Conservation (phyloP, 2,113 vertebrate genomes). For the Theristicus caerulescens region DNA sequence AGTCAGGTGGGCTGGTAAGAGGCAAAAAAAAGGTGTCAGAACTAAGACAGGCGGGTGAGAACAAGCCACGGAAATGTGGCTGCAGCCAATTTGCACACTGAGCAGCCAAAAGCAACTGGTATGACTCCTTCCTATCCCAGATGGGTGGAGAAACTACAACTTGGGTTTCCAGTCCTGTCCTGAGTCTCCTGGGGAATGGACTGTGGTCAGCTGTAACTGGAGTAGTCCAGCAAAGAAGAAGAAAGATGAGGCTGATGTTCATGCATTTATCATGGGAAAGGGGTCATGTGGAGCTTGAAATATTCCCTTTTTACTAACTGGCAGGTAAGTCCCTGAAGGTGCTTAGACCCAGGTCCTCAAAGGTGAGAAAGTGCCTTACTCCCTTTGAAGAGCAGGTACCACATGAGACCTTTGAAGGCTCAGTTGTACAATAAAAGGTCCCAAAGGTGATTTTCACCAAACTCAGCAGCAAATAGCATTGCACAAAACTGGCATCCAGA, state of each 20-base stretch:
- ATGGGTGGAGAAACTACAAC: background rate
- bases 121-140: background rate
- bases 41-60: background rate
- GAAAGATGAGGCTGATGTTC: background rate
- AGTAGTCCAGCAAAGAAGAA: background rate
- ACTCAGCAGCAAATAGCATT: background rate
- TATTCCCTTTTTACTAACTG: background rate
- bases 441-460: background rate
- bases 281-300: background rate
- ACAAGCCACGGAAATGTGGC: conserved; percentile 4
- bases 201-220: background rate
- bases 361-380: background rate
- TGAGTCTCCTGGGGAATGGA: background rate
- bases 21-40: background rate
- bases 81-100: background rate
- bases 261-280: background rate
- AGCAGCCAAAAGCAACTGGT: conserved; percentile 17
- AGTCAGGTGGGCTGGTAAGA: conserved; percentile 18
- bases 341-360: background rate
- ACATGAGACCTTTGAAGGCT: background rate
- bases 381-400: background rate
- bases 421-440: background rate
- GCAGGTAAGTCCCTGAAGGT: background rate
- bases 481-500: background rate
- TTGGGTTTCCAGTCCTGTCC: background rate